phyloP scores from a whole-genome alignment of 2,888 invertebrate species.

The Colostygia pectinataria region DNA sequence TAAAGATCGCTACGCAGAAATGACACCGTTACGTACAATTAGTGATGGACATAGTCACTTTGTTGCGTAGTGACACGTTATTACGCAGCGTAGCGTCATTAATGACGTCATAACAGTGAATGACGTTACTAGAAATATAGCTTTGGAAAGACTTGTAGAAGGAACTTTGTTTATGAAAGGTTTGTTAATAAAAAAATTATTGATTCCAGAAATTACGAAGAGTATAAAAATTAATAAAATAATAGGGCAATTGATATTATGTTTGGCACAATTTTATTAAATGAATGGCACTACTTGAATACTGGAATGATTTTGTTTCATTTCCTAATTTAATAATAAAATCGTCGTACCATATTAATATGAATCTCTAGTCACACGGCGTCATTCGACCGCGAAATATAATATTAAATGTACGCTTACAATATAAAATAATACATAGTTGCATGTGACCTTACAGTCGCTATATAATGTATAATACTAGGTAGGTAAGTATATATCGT shows the following conservation, averaged over 20 bases:
- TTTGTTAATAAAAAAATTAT: constrained; percentile 1
- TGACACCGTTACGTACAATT: no score
- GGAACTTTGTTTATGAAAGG: constrained; percentile 3
- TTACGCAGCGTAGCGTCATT: background rate
- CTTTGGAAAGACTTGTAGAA: constrained; percentile 12
- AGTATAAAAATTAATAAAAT: constrained; percentile 12
- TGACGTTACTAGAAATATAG: background rate
- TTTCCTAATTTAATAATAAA: constrained; percentile 5
- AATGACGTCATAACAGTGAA: background rate
- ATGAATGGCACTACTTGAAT: constrained; percentile 46
- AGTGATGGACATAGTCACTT: background rate
- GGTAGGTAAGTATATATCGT: constrained; percentile 41
- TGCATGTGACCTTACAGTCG: constrained; percentile 59
- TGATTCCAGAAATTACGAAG: background rate
- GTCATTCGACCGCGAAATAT: constrained; percentile 34
- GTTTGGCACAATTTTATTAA: constrained; percentile 50
- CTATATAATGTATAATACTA: constrained; percentile 38
- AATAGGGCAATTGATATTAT: constrained; percentile 16
- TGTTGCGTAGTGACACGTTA: background rate
- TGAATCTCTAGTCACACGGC: constrained; percentile 40
- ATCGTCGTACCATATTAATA: constrained; percentile 6
- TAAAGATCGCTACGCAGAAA: no score
- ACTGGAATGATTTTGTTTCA: constrained; percentile 22
- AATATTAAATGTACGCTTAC: constrained; percentile 35
- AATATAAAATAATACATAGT: constrained; percentile 52